Base-by-base conservation (phyloP, 1,140 invertebrate species). In the Lucilia cuprina region DNA sequence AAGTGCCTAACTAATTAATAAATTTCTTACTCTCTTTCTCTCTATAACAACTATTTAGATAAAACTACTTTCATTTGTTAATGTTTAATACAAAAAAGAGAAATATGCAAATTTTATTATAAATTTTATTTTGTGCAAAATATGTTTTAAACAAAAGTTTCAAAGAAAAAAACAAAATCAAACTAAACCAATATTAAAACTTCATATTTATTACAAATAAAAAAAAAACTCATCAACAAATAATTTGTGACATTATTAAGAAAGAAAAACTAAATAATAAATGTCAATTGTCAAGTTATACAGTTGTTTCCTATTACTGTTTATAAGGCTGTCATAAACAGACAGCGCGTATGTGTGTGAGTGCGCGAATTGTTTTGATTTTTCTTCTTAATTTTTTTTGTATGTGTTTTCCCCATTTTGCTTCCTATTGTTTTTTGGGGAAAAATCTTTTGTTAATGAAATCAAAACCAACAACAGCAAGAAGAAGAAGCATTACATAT, bases 251-350 rank as follows among this genome's bases (percentile, higher is more conserved):
- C 35, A 77, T 77, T 41, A 77, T 35, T 41, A 5, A 8, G 41
- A 41, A 41, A 30, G 1, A 30, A 30, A 30, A 30, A 30, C 25
- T 30, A n/a, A n/a, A 30, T 30, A 77, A 77, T 77, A 77, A 77
- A 77, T 77, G 74, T 77, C 74, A 77, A 34, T 35, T 77, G 47
- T n/a, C n/a, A n/a, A n/a, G n/a, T n/a, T n/a, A n/a, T n/a, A 77
- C 74, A 77, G 74, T 77, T 41, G 35, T 77, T 77, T 34, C 30
- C 30, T 77, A n/a, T 41, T 77, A 4, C 50, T 55, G 50, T 3
- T 30, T 30, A 30, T 41, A 2, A 10, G 7, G 50, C 50, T 55
- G 50, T 10, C 10, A 5, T 41, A 10, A 41, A 41, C 7, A 41
- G 41, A 41, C 25, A 30, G 41, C 5, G 10, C 41, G 41, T 41